phyloP scores from a whole-genome alignment of 2,888 invertebrate species.

The Drosophila kokeensis region DNA sequence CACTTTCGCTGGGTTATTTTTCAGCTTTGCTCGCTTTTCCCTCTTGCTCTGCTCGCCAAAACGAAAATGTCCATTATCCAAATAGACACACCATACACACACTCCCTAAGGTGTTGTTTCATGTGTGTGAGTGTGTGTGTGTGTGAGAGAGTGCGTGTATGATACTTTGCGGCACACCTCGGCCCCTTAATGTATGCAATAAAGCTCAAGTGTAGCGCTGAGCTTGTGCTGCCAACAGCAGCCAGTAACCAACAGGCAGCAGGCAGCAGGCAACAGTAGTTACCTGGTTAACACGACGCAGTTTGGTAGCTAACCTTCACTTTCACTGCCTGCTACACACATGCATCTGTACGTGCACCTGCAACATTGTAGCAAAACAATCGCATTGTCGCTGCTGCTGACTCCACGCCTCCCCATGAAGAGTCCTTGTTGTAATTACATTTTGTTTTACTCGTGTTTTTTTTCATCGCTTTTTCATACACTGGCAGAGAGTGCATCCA shows the following conservation, averaged over 20 bases:
- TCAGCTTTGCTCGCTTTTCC: not conserved
- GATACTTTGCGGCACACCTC: constrained; percentile 71
- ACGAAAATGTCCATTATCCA: constrained; percentile 73
- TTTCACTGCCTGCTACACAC: constrained; percentile 59
- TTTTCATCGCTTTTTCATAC: constrained; percentile 55
- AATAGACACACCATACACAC: constrained; percentile 54
- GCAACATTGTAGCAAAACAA: constrained; percentile 69
- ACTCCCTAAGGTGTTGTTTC: constrained; percentile 46
- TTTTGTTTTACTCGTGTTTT: constrained; percentile 75
- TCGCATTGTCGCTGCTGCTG: constrained; percentile 46
- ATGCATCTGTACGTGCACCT: constrained; percentile 1
- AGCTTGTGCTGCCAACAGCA: constrained; percentile 43
- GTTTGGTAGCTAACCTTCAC: constrained; percentile 72
- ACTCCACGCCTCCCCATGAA: constrained; percentile 34
- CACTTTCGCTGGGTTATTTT: not conserved
- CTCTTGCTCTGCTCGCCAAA: constrained; percentile 39
- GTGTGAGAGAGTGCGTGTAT: constrained; percentile 37
- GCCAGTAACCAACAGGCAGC: not conserved
- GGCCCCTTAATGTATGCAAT: constrained; percentile 80
- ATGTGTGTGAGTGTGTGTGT: constrained; percentile 17
- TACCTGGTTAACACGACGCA: constrained; percentile 31
- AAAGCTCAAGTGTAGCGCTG: constrained; percentile 74
- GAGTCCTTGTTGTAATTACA: constrained; percentile 79
- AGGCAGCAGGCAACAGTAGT: not conserved
- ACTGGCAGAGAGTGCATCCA: not conserved